A percentile compares a stretch with the other conserved stretches of the same genome.
These are phyloP conservation scores for Thalassoma bifasciatum DNA, from an alignment of 2,113 vertebrate species.

Conservation along the genomic window DNA sequence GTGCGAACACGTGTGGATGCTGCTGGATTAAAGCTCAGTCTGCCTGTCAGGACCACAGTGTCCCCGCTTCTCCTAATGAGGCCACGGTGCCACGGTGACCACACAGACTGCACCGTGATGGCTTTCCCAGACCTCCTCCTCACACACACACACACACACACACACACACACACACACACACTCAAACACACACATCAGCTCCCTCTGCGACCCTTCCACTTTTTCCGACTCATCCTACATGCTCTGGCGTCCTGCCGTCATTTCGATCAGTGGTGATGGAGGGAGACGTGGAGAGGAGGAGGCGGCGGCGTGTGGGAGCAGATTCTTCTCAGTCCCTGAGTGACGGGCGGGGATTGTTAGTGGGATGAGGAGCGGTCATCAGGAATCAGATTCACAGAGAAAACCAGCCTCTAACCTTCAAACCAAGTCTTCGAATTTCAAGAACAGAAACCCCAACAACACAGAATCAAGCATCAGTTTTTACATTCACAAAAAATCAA, in stretches of 20 bases:
- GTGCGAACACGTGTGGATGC: constrained; percentile 64
- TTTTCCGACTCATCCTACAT: constrained; percentile 75
- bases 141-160: constrained; percentile 30
- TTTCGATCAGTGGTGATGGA: constrained; percentile 64
- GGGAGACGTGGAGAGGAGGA: constrained; percentile 43
- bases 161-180: constrained; percentile 31
- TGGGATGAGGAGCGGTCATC: constrained; percentile 56
- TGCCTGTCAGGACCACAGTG: constrained; percentile 53
- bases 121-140: constrained; percentile 77
- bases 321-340: constrained; percentile 62
- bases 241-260: constrained; percentile 60
- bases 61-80: constrained; percentile 70
- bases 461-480: too few species aligned
- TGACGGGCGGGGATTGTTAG: constrained; percentile 50
- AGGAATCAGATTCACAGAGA: constrained; percentile 1
- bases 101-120: constrained; percentile 77
- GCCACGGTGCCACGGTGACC: constrained; percentile 74
- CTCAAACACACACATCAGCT: constrained; percentile 4
- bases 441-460: too few species aligned
- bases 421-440: not conserved
- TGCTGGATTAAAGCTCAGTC: constrained; percentile 58
- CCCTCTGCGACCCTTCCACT: constrained; percentile 59
- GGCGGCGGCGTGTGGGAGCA: constrained; percentile 71
- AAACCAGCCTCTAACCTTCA: not conserved
- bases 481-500: too few species aligned